Evolutionary conservation across 2,888 invertebrate genomes (phyloP).

Genomic region (Dioctria linearis): DNA sequence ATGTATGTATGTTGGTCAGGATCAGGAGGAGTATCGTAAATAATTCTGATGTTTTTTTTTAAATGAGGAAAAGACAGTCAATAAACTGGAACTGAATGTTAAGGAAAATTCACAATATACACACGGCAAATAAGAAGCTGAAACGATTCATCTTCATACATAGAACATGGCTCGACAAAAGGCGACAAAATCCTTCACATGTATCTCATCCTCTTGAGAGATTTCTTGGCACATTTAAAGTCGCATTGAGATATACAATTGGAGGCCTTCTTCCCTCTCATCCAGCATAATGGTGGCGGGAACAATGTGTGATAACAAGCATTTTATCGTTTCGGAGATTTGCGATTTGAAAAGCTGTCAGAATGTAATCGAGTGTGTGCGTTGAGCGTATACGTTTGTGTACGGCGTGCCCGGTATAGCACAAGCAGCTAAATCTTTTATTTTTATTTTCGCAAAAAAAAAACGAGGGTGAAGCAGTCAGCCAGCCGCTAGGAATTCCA

Average conservation of each 20-base stretch:
- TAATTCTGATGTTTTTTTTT: no score
- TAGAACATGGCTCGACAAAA: not conserved
- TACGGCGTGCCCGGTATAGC: not conserved
- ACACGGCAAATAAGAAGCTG: not conserved
- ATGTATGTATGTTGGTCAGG: no score
- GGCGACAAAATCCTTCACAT: not conserved
- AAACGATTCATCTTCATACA: not conserved
- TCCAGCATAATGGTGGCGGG: slow-evolving; percentile 8
- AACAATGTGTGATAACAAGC: slow-evolving; percentile 60
- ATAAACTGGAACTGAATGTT: no score
- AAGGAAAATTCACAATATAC: no score
- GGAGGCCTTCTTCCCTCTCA: slow-evolving; percentile 20
- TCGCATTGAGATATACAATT: not conserved
- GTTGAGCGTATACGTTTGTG: slow-evolving; percentile 25
- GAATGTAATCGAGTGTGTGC: slow-evolving; percentile 49
- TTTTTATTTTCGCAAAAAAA: slow-evolving; percentile 33
- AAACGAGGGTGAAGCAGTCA: slow-evolving; percentile 35
- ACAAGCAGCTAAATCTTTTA: not conserved
- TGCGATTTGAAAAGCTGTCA: slow-evolving; percentile 53
- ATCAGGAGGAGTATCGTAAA: no score
- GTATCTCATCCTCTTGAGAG: not conserved
- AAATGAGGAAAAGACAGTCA: no score
- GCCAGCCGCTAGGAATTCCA: not conserved
- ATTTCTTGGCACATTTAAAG: not conserved
- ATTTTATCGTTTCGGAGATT: slow-evolving; percentile 57